Evolutionary conservation across 2,797 vertebrate species (phyloP).

Genomic region (Amblyopsis hoosieri): DNA sequence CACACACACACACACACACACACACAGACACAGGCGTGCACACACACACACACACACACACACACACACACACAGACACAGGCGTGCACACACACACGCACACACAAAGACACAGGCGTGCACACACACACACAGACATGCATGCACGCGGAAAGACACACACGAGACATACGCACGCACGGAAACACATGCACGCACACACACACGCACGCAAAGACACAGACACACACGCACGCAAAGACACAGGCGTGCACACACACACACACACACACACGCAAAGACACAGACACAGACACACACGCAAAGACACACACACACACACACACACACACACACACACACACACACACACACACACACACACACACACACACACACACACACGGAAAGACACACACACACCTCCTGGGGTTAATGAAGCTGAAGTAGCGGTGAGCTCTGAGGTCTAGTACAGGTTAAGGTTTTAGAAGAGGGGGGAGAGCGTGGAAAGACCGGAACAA

Average conservation of each 20-base stretch:
- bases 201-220: not conserved
- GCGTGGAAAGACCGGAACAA: slow-evolving; percentile 13
- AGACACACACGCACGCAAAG: not conserved
- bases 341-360: slow-evolving; percentile 4
- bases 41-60: slow-evolving; percentile 3
- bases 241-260: slow-evolving; percentile 6
- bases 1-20: slow-evolving; percentile 2
- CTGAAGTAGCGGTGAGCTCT: slow-evolving; percentile 76
- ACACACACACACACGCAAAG: not conserved
- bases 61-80: not conserved
- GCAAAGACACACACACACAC: slow-evolving; percentile 20
- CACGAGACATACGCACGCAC: not conserved
- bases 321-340: not conserved
- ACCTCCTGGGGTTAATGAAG: slow-evolving; percentile 76
- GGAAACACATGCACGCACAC: too few relatives aligned
- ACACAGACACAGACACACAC: not conserved
- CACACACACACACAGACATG: slow-evolving; percentile 19
- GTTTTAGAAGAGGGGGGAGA: slow-evolving; percentile 47
- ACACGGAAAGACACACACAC: slow-evolving; percentile 6
- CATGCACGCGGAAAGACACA: too few relatives aligned
- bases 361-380: slow-evolving; percentile 12
- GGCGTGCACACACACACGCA: slow-evolving; percentile 11
- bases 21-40: not conserved
- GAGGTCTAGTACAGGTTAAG: slow-evolving; percentile 67
- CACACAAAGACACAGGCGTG: too few relatives aligned